A percentile compares a stretch with the other conserved stretches of the same genome.
phyloP scores from a whole-genome alignment of 2,113 vertebrate species.

The Phrynocephalus versicolor region DNA sequence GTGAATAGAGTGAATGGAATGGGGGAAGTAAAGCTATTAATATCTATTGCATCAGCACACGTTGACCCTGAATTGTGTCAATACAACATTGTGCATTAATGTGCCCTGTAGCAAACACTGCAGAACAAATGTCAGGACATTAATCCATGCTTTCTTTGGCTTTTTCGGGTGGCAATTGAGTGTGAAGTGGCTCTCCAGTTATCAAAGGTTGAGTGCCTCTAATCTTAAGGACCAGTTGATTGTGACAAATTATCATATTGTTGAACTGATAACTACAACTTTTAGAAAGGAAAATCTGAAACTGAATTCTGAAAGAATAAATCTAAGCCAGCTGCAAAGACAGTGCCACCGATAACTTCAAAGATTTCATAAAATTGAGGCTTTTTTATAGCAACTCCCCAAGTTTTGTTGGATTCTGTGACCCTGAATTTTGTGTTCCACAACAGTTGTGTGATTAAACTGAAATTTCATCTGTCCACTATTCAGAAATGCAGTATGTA shows the following conservation, averaged over 20 bases:
- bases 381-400: not conserved
- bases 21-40: constrained; percentile 28
- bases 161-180: constrained; percentile 5
- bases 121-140: constrained; percentile 26
- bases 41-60: constrained; percentile 3
- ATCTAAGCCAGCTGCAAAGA: not conserved
- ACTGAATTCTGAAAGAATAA: constrained; percentile 18
- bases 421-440: constrained; percentile 2
- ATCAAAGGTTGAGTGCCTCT: constrained; percentile 25
- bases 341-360: not conserved
- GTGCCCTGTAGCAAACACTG: not conserved
- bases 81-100: not conserved
- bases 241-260: constrained; percentile 26
- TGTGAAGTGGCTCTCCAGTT: constrained; percentile 32
- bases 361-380: not conserved
- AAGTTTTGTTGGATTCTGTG: not conserved
- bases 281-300: not conserved
- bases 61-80: constrained; percentile 31
- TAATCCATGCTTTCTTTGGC: not conserved
- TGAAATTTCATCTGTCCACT: not conserved
- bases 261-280: constrained; percentile 24
- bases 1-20: not conserved
- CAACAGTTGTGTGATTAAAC: not conserved
- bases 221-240: constrained; percentile 40
- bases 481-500: not conserved